A percentile compares a stretch with the other conserved stretches of the same genome.
Conservation (phyloP, 2,888 invertebrate genomes). For the Pseudococcus viburni region DNA sequence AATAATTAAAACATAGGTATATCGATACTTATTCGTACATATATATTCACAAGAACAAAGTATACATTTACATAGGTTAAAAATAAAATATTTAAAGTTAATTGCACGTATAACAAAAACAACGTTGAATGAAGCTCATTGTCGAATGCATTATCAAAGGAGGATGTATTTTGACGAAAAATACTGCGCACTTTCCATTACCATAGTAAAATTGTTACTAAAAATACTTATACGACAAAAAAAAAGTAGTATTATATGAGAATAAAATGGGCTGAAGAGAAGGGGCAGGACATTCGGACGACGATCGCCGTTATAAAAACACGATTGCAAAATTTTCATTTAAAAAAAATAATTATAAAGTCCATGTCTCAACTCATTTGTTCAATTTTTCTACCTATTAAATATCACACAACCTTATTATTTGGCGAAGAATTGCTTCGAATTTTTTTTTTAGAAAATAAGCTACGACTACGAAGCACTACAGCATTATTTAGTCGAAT, state of each 20-base stretch:
- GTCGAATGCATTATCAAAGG: constrained; percentile 25
- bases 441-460: background rate
- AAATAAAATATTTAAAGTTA: constrained; percentile 34
- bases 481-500: background rate
- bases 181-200: background rate
- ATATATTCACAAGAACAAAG: constrained; percentile 51
- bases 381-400: background rate
- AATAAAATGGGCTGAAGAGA: background rate
- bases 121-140: constrained; percentile 43
- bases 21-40: constrained; percentile 5
- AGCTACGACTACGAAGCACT: background rate
- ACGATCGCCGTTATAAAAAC: constrained; percentile 4
- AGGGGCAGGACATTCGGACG: constrained; percentile 6
- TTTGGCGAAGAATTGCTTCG: background rate
- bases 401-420: constrained; percentile 9
- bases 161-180: background rate
- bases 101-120: constrained; percentile 36
- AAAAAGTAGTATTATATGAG: constrained; percentile 21
- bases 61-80: constrained; percentile 24
- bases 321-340: background rate
- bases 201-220: background rate
- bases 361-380: background rate
- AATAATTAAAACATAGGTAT: constrained; percentile 46
- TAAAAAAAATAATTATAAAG: background rate
- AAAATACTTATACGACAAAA: background rate